Evolutionary conservation across 2,113 vertebrate species (phyloP), one percentile per base, ranked within the genome.

Genomic region (Hippopotamus amphibius): DNA sequence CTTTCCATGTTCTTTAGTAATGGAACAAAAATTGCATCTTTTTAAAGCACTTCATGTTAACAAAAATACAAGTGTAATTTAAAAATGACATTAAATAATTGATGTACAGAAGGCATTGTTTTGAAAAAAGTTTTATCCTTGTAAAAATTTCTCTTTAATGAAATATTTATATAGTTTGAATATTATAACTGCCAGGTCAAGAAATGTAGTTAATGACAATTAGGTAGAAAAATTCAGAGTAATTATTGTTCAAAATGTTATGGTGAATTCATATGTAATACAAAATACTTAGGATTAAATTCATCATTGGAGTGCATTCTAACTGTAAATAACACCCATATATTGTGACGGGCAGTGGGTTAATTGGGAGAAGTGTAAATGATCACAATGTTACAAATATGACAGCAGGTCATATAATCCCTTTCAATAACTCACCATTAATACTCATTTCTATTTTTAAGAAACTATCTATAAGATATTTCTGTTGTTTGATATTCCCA

Each of bases 121-220:
- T 79, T 68, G 63, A 87, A 59, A 72, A 63, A 96, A 48, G 59
- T 43, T 74, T 88, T 66, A 81, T 72, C 22, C 63, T 48, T 87
- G 37, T 74, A 68, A 94, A 82, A 43, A 22, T 61, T 91, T 68
- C 28, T 30, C 50, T 83, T 21, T 68, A 50, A 43, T 76, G 50
- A 93, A 66, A 28, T 88, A 81, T 81, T 87, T 81, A 66, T 48
- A 81, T 43, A 68, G 30, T 82, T 87, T 87, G n/a, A 66, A 82
- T 43, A 65, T 55, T 80, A 46, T 33, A 93, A 87, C 24, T 82
- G 76, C 10, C 28, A 59, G 21, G 1, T 81, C 13, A 81, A 87
- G 24, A 85, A 93, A 72, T 72, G 30, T 30, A 85, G 22, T 66
- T 81, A 91, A 81, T 69, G 11, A 91, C 68, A 82, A 63, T 85